Base-by-base conservation (phyloP, 2,888 invertebrate genomes). In the Encarsia formosa region DNA sequence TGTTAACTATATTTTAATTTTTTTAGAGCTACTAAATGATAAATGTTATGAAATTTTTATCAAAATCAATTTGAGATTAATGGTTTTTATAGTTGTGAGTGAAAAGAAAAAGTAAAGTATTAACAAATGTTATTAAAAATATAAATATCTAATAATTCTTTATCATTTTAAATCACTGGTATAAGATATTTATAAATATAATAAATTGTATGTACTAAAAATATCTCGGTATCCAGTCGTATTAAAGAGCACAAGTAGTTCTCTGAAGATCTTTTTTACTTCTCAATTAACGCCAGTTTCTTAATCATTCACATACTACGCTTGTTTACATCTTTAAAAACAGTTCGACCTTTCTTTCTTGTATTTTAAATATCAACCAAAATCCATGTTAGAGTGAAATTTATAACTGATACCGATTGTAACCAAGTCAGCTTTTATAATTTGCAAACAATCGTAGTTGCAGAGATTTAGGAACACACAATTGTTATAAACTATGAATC, bases 41-140 rank as follows among this genome's bases (percentile, higher is more conserved):
- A n/a, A n/a, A 47, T 44, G 48, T 43, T 57, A 49, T 64, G 62
- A 64, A 66, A n/a, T n/a, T n/a, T n/a, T n/a, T n/a, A n/a, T n/a
- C n/a, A n/a, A n/a, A n/a, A n/a, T n/a, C n/a, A n/a, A n/a, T n/a
- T n/a, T n/a, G n/a, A n/a, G n/a, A n/a, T n/a, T n/a, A n/a, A n/a
- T n/a, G n/a, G n/a, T n/a, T n/a, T n/a, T n/a, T 65, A 62, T 67
- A n/a, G n/a, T n/a, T n/a, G n/a, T 66, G 66, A 56, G 31, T 47
- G 42, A 29, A 52, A 43, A 37, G 16, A 20, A 52, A 45, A 35
- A 49, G 45, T 57, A 38, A 22, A 35, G 44, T 53, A 51, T 54
- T 57, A 57, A 57, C 40, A 46, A 54, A 49, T 49, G 39, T 57
- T 54, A 54, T 51, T 51, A 19, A 57, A 57, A 51, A 57, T 57